Percentiles rank a stretch among this genome's conserved stretches.
These are phyloP conservation scores for Antigone vipio DNA, from an alignment of 2,113 vertebrate species.

Conservation along the genomic window DNA sequence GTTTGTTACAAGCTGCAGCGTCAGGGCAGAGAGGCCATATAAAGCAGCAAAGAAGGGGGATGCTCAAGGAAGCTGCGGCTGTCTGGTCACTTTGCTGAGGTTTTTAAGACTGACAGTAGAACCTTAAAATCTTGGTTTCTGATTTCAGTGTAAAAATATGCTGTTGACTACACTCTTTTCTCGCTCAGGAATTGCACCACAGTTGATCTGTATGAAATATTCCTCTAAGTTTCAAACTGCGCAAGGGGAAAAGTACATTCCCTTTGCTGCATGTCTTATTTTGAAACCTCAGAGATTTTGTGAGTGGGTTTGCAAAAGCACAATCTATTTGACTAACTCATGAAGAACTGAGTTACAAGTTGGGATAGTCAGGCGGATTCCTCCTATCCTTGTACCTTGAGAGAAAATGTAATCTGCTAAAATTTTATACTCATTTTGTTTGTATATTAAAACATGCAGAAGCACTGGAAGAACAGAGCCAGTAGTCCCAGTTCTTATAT, in stretches of 20 bases:
- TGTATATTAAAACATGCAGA: neutral
- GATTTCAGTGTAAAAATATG: conserved; percentile 7
- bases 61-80: conserved; percentile 19
- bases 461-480: neutral
- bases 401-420: neutral
- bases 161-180: neutral
- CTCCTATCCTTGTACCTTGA: neutral
- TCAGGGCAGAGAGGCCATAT: conserved; percentile 12
- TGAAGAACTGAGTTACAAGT: neutral
- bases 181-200: neutral
- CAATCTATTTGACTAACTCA: neutral
- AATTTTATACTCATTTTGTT: neutral
- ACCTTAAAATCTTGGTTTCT: conserved; percentile 1
- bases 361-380: neutral
- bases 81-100: neutral
- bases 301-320: neutral
- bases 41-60: conserved; percentile 9
- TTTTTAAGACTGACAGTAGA: neutral
- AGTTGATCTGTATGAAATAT: neutral
- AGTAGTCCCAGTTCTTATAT: neutral
- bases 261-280: neutral
- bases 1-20: conserved; percentile 9
- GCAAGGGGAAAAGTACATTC: neutral
- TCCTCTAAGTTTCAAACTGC: neutral
- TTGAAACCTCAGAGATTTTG: neutral